A percentile compares a stretch with the other conserved stretches of the same genome.
Evolutionary conservation across 2,113 vertebrate genomes (phyloP).

Genomic region (Podarcis cretensis): DNA sequence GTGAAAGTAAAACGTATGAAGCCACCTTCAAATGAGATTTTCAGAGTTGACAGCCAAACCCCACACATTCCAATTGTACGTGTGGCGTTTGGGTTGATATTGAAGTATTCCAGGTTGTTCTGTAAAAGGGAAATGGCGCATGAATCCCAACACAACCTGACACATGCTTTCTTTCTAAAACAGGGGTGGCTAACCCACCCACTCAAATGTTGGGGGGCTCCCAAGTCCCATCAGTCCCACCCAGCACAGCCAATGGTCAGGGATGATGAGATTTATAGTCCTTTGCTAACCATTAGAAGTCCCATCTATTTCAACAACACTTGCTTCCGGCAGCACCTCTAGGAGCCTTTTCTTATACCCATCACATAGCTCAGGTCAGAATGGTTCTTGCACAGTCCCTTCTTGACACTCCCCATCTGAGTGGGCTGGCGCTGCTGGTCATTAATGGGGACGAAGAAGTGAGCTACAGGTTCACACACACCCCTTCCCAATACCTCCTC

Average conservation of each 20-base stretch:
- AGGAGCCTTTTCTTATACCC: not conserved
- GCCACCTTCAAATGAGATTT: slow-evolving; percentile 76
- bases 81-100: slow-evolving; percentile 77
- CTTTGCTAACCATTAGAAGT: too few relatives aligned
- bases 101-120: slow-evolving; percentile 74
- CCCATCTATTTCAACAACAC: not conserved
- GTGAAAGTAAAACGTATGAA: slow-evolving; percentile 82
- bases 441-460: not conserved
- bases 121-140: slow-evolving; percentile 31
- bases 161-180: not conserved
- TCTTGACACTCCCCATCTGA: not conserved
- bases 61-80: slow-evolving; percentile 76
- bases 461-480: not conserved
- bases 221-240: too few relatives aligned
- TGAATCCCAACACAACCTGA: not conserved
- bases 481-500: not conserved
- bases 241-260: too few relatives aligned
- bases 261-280: too few relatives aligned
- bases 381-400: not conserved
- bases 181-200: too few relatives aligned
- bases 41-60: slow-evolving; percentile 66
- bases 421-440: not conserved
- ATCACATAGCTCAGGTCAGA: not conserved
- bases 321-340: not conserved
- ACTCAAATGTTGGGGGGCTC: too few relatives aligned